Percentiles rank a stretch among this genome's conserved stretches.
Conservation (phyloP, 2,797 vertebrate genomes). For the Poliocrania exsul region DNA sequence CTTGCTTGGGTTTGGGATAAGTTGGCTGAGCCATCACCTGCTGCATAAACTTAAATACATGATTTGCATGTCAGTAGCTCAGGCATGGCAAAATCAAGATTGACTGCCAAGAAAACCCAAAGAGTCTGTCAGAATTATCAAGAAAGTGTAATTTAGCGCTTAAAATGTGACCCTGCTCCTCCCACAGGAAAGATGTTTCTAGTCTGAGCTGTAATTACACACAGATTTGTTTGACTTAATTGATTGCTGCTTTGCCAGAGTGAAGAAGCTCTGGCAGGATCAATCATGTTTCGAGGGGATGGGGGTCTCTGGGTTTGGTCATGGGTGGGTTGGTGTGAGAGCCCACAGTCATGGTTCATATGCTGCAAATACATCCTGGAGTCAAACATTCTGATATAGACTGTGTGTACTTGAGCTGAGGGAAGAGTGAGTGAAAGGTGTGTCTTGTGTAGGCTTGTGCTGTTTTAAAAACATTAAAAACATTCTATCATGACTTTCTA, state of each 20-base stretch:
- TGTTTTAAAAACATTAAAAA: background rate
- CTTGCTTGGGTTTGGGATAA: background rate
- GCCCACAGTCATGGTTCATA: background rate
- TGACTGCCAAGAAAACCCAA: background rate
- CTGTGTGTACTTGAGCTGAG: background rate
- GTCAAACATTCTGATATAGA: background rate
- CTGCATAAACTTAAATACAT: background rate
- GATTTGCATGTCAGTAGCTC: background rate
- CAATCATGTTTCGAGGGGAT: background rate
- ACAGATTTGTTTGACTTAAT: background rate
- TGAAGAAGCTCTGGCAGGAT: background rate
- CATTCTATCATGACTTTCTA: background rate
- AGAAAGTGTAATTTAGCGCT: constrained; percentile 13
- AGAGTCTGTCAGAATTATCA: constrained; percentile 1
- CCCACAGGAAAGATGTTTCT: constrained; percentile 20
- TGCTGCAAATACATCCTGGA: background rate
- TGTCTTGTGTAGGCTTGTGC: background rate
- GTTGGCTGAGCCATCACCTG: background rate
- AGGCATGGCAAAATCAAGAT: background rate
- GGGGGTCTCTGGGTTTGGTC: background rate
- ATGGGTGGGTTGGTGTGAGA: background rate
- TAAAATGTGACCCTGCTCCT: constrained; percentile 32
- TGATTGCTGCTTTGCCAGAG: background rate
- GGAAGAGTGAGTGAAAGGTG: background rate
- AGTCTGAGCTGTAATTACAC: constrained; percentile 28